Percentiles rank a stretch among this genome's conserved stretches.
These are phyloP conservation scores for Netelia melanura DNA, from an alignment of 2,888 invertebrate genomes.

Conservation along the genomic window DNA sequence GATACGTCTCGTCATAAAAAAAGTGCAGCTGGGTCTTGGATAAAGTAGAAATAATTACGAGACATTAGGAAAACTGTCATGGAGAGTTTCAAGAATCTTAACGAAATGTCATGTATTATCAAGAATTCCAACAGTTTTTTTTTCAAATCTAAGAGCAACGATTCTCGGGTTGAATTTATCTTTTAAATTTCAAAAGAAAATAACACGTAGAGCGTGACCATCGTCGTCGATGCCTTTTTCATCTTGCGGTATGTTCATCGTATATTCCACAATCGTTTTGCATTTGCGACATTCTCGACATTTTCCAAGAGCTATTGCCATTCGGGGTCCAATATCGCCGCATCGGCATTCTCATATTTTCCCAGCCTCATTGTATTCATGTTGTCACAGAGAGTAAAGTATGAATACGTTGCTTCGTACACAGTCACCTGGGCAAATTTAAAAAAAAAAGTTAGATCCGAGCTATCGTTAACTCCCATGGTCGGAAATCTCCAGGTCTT, in stretches of 20 bases:
- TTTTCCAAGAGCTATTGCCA: conserved; percentile 4
- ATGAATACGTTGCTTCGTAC: neutral
- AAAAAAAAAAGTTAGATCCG: too few relatives aligned
- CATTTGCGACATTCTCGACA: conserved; percentile 10
- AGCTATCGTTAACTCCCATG: too few relatives aligned
- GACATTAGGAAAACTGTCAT: neutral
- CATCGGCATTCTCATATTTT: neutral
- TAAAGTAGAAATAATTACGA: neutral
- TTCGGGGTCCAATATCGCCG: neutral
- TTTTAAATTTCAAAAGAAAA: neutral
- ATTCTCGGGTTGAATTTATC: neutral
- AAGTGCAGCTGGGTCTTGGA: neutral
- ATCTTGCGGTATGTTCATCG: neutral
- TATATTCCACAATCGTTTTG: neutral
- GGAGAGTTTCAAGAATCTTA: neutral
- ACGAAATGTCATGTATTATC: neutral
- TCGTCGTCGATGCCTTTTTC: conserved; percentile 1
- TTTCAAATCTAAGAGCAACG: neutral
- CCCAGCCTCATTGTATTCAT: neutral
- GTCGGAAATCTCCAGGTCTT: too few relatives aligned
- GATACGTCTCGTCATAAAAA: neutral
- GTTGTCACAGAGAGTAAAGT: neutral
- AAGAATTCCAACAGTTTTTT: neutral
- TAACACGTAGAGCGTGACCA: neutral
- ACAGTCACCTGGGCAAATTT: too few relatives aligned